A percentile compares a stretch with the other conserved stretches of the same genome.
These are phyloP conservation scores for Theonella swinhoei DNA, from an alignment of 37 sponge, comb jelly and placozoan species.

Conservation along the genomic window DNA sequence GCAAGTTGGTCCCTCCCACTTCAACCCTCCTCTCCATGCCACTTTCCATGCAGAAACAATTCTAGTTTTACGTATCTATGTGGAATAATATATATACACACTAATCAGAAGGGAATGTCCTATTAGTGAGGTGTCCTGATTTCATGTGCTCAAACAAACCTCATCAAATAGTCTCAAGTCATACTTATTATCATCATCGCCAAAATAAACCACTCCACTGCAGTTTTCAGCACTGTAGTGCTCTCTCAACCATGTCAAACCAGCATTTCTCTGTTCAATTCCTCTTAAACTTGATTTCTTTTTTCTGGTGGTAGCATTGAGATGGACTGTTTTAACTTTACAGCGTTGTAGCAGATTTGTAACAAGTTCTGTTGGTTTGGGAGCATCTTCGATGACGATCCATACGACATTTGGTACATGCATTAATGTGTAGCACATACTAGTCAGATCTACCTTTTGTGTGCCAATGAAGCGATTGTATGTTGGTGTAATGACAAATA, in stretches of 20 bases:
- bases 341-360: constrained; percentile 20
- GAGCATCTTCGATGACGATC: constrained; percentile 66
- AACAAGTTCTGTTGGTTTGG: constrained; percentile 32
- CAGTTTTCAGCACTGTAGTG: neutral
- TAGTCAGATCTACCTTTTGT: constrained; percentile 66
- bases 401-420: constrained; percentile 61
- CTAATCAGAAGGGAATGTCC: too few species aligned
- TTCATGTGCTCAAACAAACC: too few species aligned
- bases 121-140: too few species aligned
- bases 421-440: constrained; percentile 57
- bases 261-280: constrained; percentile 54
- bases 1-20: neutral
- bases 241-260: constrained; percentile 20
- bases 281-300: constrained; percentile 13
- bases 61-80: neutral
- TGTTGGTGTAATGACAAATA: constrained; percentile 70
- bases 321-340: constrained; percentile 21
- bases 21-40: neutral
- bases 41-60: neutral
- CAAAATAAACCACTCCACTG: constrained; percentile 58
- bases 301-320: neutral
- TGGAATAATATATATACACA: too few species aligned
- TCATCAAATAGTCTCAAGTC: constrained; percentile 60
- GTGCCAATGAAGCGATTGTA: constrained; percentile 58
- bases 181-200: constrained; percentile 68